Percentiles rank a stretch among this genome's conserved stretches.
These are phyloP conservation scores for Cyaniris semiargus DNA, from an alignment of 2,888 invertebrate species.

Conservation along the genomic window DNA sequence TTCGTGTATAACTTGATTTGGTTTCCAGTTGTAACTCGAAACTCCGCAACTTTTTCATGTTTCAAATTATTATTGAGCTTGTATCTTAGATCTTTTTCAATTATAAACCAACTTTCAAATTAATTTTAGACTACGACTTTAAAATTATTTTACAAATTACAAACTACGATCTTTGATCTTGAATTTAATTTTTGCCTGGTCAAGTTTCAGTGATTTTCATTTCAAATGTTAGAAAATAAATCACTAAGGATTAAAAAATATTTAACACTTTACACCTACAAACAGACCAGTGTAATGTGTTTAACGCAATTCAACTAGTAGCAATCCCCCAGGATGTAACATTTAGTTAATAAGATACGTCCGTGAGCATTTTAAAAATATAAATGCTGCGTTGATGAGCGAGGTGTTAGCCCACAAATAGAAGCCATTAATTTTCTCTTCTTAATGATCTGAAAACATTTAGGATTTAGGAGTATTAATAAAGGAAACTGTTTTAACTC, in stretches of 20 bases:
- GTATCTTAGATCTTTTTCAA: background rate
- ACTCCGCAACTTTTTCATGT: background rate
- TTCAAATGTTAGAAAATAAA: too few species aligned
- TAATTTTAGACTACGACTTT: too few species aligned
- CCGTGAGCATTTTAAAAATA: conserved; percentile 28
- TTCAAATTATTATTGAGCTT: background rate
- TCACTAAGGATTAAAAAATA: too few species aligned
- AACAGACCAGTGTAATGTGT: background rate
- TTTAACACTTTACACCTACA: background rate
- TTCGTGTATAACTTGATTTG: background rate
- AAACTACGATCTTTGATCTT: too few species aligned
- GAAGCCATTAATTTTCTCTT: conserved; percentile 17
- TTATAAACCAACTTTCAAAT: too few species aligned
- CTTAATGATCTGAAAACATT: background rate
- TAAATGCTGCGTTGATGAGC: conserved; percentile 26
- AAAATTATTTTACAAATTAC: too few species aligned
- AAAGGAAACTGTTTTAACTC: background rate
- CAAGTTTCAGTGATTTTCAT: too few species aligned
- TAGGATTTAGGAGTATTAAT: background rate
- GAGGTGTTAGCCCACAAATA: conserved; percentile 23
- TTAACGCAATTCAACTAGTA: conserved; percentile 10
- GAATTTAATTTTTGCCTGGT: too few species aligned
- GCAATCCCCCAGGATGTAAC: conserved; percentile 27
- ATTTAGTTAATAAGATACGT: conserved; percentile 24
- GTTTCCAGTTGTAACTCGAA: background rate